Evolutionary conservation across 2,888 invertebrate genomes (phyloP).

Genomic region (Conistra vaccinii): DNA sequence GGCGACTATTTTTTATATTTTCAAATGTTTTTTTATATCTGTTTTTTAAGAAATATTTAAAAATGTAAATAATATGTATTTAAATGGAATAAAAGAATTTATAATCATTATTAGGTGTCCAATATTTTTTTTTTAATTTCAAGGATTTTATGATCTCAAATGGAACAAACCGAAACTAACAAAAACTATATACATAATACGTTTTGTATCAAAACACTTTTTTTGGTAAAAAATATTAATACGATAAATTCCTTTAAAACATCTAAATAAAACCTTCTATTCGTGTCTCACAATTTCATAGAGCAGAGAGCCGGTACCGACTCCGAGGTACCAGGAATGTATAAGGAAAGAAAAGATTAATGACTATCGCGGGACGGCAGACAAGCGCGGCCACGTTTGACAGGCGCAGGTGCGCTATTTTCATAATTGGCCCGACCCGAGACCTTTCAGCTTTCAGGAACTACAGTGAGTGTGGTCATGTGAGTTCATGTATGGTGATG

Average conservation of each 20-base stretch:
- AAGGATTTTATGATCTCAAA: not conserved
- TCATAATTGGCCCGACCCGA: slow-evolving; percentile 90
- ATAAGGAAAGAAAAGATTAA: slow-evolving; percentile 89
- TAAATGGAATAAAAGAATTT: too few species aligned
- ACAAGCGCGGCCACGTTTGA: slow-evolving; percentile 89
- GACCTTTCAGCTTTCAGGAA: slow-evolving; percentile 87
- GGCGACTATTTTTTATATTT: too few species aligned
- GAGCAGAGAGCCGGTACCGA: slow-evolving; percentile 66
- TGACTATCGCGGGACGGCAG: slow-evolving; percentile 82
- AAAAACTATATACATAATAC: not conserved
- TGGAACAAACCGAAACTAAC: too few species aligned
- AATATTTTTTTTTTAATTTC: not conserved
- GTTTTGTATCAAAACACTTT: not conserved
- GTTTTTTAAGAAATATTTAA: too few species aligned
- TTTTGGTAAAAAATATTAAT: slow-evolving; percentile 8
- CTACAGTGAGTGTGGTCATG: slow-evolving; percentile 71
- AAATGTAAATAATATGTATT: too few species aligned
- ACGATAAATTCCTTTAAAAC: slow-evolving; percentile 61
- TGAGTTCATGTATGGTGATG: slow-evolving; percentile 49
- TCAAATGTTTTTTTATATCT: too few species aligned
- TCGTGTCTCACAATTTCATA: slow-evolving; percentile 72
- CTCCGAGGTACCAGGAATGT: slow-evolving; percentile 83
- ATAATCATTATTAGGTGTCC: not conserved
- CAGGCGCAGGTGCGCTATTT: slow-evolving; percentile 90
- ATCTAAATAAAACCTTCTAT: slow-evolving; percentile 67